These are phyloP conservation scores for Psilopsiagon aymara DNA, from an alignment of 2,113 vertebrate genomes.

Conservation along the genomic window DNA sequence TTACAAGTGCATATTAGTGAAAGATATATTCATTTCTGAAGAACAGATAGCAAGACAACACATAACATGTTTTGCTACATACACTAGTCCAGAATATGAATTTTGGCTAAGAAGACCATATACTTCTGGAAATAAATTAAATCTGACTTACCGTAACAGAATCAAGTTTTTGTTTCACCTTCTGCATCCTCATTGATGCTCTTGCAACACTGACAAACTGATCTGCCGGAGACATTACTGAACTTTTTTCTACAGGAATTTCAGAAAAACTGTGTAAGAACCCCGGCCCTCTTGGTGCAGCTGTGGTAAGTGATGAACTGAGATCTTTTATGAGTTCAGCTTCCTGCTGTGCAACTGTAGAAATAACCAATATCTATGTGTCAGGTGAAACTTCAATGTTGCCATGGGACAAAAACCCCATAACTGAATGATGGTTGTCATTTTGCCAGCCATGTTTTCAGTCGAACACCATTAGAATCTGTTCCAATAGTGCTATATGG, in stretches of 20 bases:
- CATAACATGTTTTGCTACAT: not conserved
- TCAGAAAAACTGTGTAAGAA: slow-evolving; percentile 69
- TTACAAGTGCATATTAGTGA: not conserved
- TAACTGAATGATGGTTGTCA: not conserved
- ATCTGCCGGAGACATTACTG: slow-evolving; percentile 73
- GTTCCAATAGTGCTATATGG: not conserved
- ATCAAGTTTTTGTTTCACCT: slow-evolving; percentile 89
- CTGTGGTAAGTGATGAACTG: slow-evolving; percentile 64
- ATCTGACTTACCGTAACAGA: slow-evolving; percentile 85
- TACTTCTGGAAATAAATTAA: not conserved
- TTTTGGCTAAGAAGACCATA: not conserved
- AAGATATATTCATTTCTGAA: not conserved
- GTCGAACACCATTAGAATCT: not conserved
- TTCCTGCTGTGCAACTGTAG: slow-evolving; percentile 87
- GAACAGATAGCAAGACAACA: not conserved
- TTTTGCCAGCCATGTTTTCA: not conserved
- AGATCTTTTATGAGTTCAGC: slow-evolving; percentile 76
- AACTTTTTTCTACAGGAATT: slow-evolving; percentile 55
- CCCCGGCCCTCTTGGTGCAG: slow-evolving; percentile 66
- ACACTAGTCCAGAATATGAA: not conserved
- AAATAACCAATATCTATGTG: slow-evolving; percentile 15
- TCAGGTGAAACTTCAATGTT: not conserved
- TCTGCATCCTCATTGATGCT: slow-evolving; percentile 86
- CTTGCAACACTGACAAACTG: slow-evolving; percentile 77
- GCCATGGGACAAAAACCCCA: not conserved